Base-by-base conservation (phyloP, 2,888 invertebrate species). In the Cremastinae sp. region DNA sequence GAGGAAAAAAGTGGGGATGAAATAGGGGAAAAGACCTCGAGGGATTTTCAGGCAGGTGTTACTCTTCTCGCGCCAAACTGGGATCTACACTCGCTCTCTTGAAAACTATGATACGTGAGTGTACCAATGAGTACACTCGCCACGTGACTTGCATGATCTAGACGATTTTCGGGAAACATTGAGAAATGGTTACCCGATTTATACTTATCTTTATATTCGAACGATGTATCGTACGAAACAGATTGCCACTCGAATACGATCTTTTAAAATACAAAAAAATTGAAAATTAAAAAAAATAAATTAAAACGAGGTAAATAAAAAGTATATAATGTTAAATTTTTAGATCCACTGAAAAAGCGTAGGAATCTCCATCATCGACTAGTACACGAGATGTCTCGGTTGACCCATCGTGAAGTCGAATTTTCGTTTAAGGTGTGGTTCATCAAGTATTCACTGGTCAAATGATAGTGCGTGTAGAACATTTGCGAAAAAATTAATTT, bases 31-130 rank as follows among this genome's bases (percentile, higher is more conserved):
- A 14, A n/a, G n/a, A 69, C 74, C 37, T 62, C 14, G 2, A 16
- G 74, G 43, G 56, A 58, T 51, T 43, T 56, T 56, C 64, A 58
- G 58, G 41, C 16, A 68, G 64, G 69, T 64, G 74, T 43, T 2
- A 10, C 0, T 0, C 12, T 14, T 37, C 10, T 14, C 28, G 8
- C 7, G 2, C 22, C 1, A 7, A 14, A 16, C 7, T 49, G 9
- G 12, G 16, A 1, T 18, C 18, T 16, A 1, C 18, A 8, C 49
- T 16, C 49, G 10, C 4, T 39, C 28, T 28, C 28, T 5, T 28
- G 2, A 28, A 28, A 28, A 28, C 2, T 28, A 28, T 5, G 28
- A 28, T 28, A 28, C 28, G 28, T 3, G 28, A 28, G 28, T 28
- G 28, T 28, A 28, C 28, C 28, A 28, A 28, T 12, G 3, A 49